Evolutionary conservation across 2,888 invertebrate genomes (phyloP).

Genomic region (Melipona bicolor): DNA sequence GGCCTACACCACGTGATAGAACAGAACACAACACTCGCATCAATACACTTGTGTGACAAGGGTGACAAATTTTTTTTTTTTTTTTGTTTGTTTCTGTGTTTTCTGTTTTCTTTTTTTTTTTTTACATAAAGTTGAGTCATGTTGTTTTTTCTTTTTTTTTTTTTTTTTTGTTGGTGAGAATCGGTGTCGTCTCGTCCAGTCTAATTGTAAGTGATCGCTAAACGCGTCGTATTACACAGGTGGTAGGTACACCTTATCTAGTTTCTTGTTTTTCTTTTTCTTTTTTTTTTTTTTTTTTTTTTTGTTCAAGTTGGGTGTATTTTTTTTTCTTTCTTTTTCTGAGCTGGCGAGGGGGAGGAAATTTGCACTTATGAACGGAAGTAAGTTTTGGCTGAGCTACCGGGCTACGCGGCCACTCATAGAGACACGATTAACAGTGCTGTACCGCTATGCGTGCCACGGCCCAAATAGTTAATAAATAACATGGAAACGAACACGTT

Average conservation of each 20-base stretch:
- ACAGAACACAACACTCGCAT: conserved; percentile 84
- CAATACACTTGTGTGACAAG: conserved; percentile 82
- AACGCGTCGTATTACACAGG: conserved; percentile 24
- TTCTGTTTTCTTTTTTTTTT: conserved; percentile 37
- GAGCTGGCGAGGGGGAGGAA: conserved; percentile 61
- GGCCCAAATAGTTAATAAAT: conserved; percentile 69
- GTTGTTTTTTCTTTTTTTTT: conserved; percentile 19
- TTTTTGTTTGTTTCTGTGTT: conserved; percentile 44
- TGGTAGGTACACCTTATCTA: conserved; percentile 40
- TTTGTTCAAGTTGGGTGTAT: not conserved
- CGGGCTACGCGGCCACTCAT: conserved; percentile 78
- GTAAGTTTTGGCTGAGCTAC: conserved; percentile 76
- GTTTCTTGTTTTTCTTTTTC: conserved; percentile 7
- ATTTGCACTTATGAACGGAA: conserved; percentile 66
- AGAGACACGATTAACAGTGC: conserved; percentile 82
- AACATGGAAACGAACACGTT: conserved; percentile 70
- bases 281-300: conserved; percentile 15
- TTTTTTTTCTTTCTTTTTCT: conserved; percentile 45
- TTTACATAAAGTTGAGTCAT: conserved; percentile 29
- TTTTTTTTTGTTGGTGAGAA: conserved; percentile 7
- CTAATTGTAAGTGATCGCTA: conserved; percentile 37
- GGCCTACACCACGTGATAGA: conserved; percentile 90
- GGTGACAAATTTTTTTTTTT: conserved; percentile 62
- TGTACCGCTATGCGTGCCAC: conserved; percentile 82
- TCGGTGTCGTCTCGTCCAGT: conserved; percentile 50